Conservation (phyloP, 1,140 invertebrate species). For the Nephotettix cincticeps region DNA sequence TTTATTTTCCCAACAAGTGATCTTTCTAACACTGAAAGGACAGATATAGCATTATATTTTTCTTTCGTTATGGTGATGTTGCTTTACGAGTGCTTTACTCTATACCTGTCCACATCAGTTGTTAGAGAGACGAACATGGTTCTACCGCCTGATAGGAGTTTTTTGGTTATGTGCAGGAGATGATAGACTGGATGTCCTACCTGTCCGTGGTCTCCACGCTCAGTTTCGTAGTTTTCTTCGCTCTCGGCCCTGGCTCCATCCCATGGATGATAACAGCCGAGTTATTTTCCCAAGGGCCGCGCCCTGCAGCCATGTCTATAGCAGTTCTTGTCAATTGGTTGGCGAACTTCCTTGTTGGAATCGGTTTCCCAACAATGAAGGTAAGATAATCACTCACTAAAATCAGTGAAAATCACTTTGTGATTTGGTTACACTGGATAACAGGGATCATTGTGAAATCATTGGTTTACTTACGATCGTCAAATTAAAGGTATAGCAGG, state of each 20-base stretch:
- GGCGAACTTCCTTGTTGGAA: conserved; percentile 96
- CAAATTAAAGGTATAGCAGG: too few relatives aligned
- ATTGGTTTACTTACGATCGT: too few relatives aligned
- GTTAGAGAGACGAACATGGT: conserved; percentile 50
- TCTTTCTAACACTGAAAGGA: not conserved
- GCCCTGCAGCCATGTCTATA: conserved; percentile 97
- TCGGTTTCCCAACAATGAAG: conserved; percentile 92
- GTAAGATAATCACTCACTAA: too few relatives aligned
- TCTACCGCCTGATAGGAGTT: conserved; percentile 79
- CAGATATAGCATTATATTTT: not conserved
- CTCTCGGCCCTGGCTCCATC: conserved; percentile 93
- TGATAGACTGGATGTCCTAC: conserved; percentile 97
- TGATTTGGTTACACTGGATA: too few relatives aligned
- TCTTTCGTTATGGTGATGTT: not conserved
- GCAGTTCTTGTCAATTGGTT: conserved; percentile 98
- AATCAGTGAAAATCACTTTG: too few relatives aligned
- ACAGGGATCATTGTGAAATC: too few relatives aligned
- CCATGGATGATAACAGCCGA: conserved; percentile 99
- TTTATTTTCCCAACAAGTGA: conserved; percentile 43
- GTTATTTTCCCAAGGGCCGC: conserved; percentile 94
- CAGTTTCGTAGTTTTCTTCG: conserved; percentile 95
- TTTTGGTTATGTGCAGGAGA: conserved; percentile 94
- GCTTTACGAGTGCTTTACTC: not conserved
- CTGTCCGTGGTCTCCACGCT: conserved; percentile 91
- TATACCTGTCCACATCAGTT: not conserved